phyloP scores from a whole-genome alignment of 2,888 invertebrate genomes.

The Gerris lacustris region DNA sequence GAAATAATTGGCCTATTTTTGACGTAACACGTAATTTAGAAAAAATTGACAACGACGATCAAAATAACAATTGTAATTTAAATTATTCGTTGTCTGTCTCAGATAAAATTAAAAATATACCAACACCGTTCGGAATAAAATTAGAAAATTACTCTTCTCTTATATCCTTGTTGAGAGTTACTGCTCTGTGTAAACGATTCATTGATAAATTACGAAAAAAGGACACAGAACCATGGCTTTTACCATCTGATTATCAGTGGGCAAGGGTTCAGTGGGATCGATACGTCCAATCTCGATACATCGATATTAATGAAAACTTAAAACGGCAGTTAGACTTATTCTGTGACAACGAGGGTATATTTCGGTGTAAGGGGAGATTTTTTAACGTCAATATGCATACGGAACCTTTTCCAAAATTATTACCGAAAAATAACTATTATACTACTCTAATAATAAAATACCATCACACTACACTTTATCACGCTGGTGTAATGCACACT shows the following conservation, averaged over 20 bases:
- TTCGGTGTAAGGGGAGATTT: background rate
- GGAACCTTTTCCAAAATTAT: background rate
- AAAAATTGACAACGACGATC: background rate
- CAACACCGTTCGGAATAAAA: background rate
- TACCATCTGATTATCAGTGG: constrained; percentile 2
- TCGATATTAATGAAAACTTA: constrained; percentile 1
- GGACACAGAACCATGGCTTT: background rate
- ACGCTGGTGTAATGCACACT: background rate
- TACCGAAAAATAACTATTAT: background rate
- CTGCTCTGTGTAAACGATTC: background rate
- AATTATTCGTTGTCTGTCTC: background rate
- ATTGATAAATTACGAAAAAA: background rate
- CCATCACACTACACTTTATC: background rate
- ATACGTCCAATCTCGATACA: background rate
- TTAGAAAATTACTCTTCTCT: background rate
- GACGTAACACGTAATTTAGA: background rate
- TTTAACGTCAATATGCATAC: background rate
- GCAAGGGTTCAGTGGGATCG: background rate
- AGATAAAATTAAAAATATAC: background rate
- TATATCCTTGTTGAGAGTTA: background rate
- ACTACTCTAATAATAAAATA: background rate
- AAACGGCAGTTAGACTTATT: background rate
- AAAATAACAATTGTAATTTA: background rate
- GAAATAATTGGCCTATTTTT: no score
- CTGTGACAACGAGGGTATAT: background rate